These are phyloP conservation scores for Mycalesis mineus DNA, from an alignment of 2,888 invertebrate genomes.

Conservation along the genomic window DNA sequence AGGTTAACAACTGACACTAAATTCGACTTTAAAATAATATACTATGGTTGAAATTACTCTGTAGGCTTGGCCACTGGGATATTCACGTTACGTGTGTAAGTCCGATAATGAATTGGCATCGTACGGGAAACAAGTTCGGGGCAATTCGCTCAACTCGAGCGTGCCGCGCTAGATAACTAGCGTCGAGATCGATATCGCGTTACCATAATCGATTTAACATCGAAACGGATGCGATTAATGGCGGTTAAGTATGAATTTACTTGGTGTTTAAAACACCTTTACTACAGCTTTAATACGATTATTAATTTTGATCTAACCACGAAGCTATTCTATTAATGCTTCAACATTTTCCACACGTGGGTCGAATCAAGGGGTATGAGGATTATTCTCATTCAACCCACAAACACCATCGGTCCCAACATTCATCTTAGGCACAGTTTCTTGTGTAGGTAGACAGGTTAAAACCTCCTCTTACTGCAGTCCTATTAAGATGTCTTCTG, in stretches of 20 bases:
- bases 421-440: too few relatives aligned
- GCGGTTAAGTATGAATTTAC: slow-evolving; percentile 3
- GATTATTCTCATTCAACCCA: too few relatives aligned
- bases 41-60: slow-evolving; percentile 34
- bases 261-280: slow-evolving; percentile 18
- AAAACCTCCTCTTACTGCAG: too few relatives aligned
- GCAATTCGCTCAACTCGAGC: slow-evolving; percentile 54
- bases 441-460: too few relatives aligned
- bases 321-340: too few relatives aligned
- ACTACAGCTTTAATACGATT: too few relatives aligned
- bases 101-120: slow-evolving; percentile 72
- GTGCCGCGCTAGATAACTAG: slow-evolving; percentile 42
- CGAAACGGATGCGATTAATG: slow-evolving; percentile 12
- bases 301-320: too few relatives aligned
- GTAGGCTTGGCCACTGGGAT: slow-evolving; percentile 39
- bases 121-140: slow-evolving; percentile 63
- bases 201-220: slow-evolving; percentile 26
- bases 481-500: too few relatives aligned
- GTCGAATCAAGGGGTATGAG: too few relatives aligned
- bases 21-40: slow-evolving; percentile 31
- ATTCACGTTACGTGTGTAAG: slow-evolving; percentile 63
- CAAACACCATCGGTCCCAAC: too few relatives aligned
- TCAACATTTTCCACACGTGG: too few relatives aligned
- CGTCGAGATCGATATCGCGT: slow-evolving; percentile 33
- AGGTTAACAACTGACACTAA: slow-evolving; percentile 34